phyloP scores from a whole-genome alignment of 2,797 vertebrate species.

The Helarctos malayanus region DNA sequence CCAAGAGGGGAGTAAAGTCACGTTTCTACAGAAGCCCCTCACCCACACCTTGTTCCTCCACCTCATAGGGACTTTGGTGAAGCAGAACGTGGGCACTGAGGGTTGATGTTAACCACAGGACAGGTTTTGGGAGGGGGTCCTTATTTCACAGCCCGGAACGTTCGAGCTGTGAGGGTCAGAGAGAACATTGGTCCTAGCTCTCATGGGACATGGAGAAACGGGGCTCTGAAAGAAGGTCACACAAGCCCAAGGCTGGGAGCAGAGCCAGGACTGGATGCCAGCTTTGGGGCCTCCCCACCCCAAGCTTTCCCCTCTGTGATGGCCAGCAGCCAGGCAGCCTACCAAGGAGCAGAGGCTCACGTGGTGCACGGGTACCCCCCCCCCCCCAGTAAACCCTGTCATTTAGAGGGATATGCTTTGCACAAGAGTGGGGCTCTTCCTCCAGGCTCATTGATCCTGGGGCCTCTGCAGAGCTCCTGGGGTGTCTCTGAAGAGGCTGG shows the following conservation, averaged over 20 bases:
- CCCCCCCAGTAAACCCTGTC: neutral
- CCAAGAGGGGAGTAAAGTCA: neutral
- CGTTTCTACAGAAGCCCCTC: neutral
- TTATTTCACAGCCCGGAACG: neutral
- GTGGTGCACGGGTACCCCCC: accelerated
- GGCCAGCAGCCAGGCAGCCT: neutral
- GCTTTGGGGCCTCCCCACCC: neutral
- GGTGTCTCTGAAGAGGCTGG: neutral
- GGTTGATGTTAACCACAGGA: neutral
- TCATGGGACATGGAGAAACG: neutral
- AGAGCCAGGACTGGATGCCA: neutral
- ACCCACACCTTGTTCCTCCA: too few relatives aligned
- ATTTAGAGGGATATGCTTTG: neutral
- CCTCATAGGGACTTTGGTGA: neutral
- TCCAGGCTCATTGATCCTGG: neutral
- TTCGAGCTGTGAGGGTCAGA: neutral
- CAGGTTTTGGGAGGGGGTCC: neutral
- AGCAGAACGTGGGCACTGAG: neutral
- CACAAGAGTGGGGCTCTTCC: neutral
- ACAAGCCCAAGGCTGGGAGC: neutral
- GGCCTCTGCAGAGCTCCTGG: neutral
- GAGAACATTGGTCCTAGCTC: neutral
- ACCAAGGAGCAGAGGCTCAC: neutral
- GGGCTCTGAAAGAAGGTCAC: neutral
- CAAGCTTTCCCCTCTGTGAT: neutral